Evolutionary conservation across 2,888 invertebrate genomes (phyloP).

Genomic region (Cryptus viduatorius): DNA sequence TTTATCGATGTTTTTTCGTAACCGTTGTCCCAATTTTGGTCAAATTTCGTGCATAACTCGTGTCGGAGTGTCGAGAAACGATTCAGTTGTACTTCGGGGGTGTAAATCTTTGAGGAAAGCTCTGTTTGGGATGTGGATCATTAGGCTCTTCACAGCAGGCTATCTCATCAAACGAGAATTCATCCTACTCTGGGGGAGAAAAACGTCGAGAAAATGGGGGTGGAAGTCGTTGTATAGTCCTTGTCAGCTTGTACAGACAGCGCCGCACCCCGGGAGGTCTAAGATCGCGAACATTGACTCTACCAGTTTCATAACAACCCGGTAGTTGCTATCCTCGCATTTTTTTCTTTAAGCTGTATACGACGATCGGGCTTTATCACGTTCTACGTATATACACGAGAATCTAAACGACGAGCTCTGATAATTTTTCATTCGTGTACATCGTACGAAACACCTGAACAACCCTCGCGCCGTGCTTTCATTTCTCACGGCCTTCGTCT

Average conservation of each 20-base stretch:
- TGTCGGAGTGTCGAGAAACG: background rate
- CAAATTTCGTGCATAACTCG: too few relatives aligned
- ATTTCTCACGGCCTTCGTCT: background rate
- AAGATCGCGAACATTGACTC: background rate
- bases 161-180: conserved; percentile 55
- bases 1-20: too few relatives aligned
- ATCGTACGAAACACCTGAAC: background rate
- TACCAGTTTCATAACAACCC: background rate
- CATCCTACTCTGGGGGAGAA: conserved; percentile 5
- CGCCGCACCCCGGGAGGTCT: background rate
- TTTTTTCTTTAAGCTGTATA: background rate
- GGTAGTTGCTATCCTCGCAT: background rate
- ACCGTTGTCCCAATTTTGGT: too few relatives aligned
- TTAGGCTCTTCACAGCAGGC: conserved; percentile 64
- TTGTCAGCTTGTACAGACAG: background rate
- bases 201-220: conserved; percentile 1
- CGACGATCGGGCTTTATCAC: background rate
- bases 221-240: background rate
- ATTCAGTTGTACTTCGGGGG: background rate
- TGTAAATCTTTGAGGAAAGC: conserved; percentile 1
- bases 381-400: background rate
- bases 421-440: conserved; percentile 65
- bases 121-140: conserved; percentile 46
- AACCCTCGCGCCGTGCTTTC: background rate
- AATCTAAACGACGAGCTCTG: background rate